These are phyloP conservation scores for Gymnogyps californianus DNA, from an alignment of 2,113 vertebrate species.

Conservation along the genomic window DNA sequence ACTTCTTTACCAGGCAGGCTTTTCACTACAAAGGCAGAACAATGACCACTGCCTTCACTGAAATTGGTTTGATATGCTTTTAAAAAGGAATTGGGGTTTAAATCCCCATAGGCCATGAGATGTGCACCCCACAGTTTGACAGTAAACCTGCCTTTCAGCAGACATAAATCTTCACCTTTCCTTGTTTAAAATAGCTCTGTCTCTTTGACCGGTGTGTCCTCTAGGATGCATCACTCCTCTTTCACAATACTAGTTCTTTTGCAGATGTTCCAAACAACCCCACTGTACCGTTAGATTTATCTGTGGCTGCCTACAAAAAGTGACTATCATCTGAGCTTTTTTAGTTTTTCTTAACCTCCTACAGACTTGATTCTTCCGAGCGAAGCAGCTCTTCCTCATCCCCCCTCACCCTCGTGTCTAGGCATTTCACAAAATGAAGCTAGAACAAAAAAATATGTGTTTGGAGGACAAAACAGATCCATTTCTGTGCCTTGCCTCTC, in stretches of 20 bases:
- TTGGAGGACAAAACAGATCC: not conserved
- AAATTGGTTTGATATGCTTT: not conserved
- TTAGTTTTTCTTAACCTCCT: not conserved
- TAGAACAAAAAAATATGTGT: not conserved
- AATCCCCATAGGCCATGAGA: not conserved
- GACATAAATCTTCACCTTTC: not conserved
- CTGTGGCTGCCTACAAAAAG: not conserved
- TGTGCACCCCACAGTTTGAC: not conserved
- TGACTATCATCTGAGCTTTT: not conserved
- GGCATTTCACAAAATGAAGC: not conserved
- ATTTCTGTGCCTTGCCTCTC: not conserved
- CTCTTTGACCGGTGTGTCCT: not conserved
- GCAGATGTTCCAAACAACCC: not conserved
- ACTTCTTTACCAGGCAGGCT: not conserved
- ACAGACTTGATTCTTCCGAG: not conserved
- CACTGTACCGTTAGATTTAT: not conserved
- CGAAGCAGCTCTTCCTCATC: not conserved
- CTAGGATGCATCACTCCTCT: not conserved
- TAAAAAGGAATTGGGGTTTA: not conserved
- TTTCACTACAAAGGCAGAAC: not conserved
- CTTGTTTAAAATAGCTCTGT: not conserved
- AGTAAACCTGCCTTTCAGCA: not conserved
- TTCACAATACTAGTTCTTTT: not conserved
- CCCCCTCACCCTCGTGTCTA: too few species aligned
- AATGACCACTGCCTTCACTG: not conserved